Percentiles rank a stretch among this genome's conserved stretches.
These are phyloP conservation scores for Miichthys miiuy DNA, from an alignment of 2,797 vertebrate species.

Conservation along the genomic window DNA sequence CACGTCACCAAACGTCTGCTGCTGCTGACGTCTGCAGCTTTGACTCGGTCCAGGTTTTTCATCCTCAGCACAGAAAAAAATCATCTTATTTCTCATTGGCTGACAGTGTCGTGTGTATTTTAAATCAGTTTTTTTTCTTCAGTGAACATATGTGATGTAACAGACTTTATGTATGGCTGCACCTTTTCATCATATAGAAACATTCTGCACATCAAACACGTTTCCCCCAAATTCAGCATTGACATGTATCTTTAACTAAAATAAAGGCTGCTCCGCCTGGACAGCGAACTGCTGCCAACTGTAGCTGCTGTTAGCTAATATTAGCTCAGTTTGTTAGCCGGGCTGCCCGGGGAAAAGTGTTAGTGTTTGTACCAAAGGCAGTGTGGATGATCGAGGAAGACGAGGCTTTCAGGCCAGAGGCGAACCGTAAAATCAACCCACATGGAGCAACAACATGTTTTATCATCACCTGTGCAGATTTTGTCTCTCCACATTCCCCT, in stretches of 20 bases:
- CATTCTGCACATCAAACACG: background rate
- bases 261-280: no score
- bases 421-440: no score
- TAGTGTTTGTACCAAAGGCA: no score
- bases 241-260: no score
- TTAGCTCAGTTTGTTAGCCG: no score
- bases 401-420: no score
- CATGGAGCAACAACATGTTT: background rate
- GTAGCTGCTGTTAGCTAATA: no score
- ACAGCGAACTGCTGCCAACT: no score
- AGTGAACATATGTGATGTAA: background rate
- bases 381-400: no score
- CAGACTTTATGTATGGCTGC: background rate
- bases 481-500: background rate
- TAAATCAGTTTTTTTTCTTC: background rate
- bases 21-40: conserved; percentile 33
- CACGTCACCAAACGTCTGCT: conserved; percentile 57
- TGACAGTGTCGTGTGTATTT: background rate
- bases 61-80: background rate
- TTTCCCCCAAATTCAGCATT: no score
- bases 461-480: background rate
- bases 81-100: background rate
- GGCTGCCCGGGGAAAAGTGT: no score
- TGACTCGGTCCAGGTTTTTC: background rate
- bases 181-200: background rate